A percentile compares a stretch with the other conserved stretches of the same genome.
Conservation (phyloP, 2,797 vertebrate genomes). For the Tragopan temminckii region DNA sequence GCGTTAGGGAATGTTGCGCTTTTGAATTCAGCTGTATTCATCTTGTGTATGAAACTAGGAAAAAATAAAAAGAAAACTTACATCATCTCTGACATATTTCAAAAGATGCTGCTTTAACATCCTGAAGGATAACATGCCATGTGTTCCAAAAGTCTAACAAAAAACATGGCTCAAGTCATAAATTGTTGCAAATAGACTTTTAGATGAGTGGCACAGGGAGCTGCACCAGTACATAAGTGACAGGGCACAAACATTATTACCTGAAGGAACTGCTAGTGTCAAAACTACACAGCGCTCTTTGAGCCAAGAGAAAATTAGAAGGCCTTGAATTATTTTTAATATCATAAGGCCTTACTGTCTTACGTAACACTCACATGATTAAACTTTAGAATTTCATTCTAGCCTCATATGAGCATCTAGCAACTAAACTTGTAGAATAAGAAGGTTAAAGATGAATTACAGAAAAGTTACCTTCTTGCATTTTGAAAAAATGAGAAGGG, state of each 20-base stretch:
- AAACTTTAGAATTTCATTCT: not conserved
- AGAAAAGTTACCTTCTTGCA: not conserved
- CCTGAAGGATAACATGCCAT: not conserved
- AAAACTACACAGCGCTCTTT: not conserved
- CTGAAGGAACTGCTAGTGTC: fast-evolving
- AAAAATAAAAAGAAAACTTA: not conserved
- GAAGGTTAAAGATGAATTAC: not conserved
- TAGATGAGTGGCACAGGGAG: not conserved
- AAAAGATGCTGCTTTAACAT: not conserved
- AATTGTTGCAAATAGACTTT: not conserved
- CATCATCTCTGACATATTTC: not conserved
- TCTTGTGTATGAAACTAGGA: conserved; percentile 96
- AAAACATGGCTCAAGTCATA: fast-evolving
- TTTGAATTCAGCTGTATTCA: conserved; percentile 96
- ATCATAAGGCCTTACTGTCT: not conserved
- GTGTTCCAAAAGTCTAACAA: not conserved
- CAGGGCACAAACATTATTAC: not conserved
- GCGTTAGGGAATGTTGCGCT: conserved; percentile 98
- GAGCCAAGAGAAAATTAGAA: not conserved
- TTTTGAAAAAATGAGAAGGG: not conserved
- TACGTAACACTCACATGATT: not conserved
- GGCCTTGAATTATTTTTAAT: not conserved
- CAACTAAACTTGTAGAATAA: not conserved
- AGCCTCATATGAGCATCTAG: not conserved
- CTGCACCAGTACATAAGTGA: not conserved